Evolutionary conservation across 2,113 vertebrate species (phyloP), one percentile per base, ranked within the genome.

Genomic region (Brachionichthys hirsutus): DNA sequence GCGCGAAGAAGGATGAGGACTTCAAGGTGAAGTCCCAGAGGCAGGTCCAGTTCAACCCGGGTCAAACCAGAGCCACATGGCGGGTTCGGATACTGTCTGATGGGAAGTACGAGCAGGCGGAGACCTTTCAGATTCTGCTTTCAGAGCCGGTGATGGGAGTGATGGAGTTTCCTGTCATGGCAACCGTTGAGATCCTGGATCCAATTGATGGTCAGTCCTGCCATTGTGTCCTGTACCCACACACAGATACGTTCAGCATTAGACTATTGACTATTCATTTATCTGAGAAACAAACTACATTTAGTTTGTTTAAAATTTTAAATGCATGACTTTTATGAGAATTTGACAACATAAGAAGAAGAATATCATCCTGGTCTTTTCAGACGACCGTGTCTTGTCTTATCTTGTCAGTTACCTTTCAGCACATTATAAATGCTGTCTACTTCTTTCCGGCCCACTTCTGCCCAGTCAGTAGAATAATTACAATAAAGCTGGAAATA

Each of bases 41-140:
- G 62, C 96, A 97, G 73, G 94, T 98, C 63, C 96, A 98, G 84
- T 98, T 98, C 87, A 98, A 95, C 87, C 95, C 95, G 0, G 95
- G 96, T 45, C 96, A 98, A 85, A 93, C 86, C 38, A 85, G 73
- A 55, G 95, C 95, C 68, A 90, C 88, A 0, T 98, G 96, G 96
- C 68, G 88, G 47, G 92, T 98, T 6, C 82, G 83, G 42, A 90
- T 98, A 78, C 62, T 97, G 73, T 70, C 90, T 0, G 96, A 98
- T 0, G 91, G 83, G 4, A 84, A 89, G 67, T 95, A 94, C 2
- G 96, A 98, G 67, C 91, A 85, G 47, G 93, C 93, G 0, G 95
- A 98, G 81, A 93, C 89, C 49, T 98, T 98, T 85, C 93, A 93
- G 72, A 91, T 98, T 78, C 56, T 93, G 35, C 92, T 98, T 38